Evolutionary conservation across 2,113 vertebrate species (phyloP).

Genomic region (Cyanoderma ruficeps): DNA sequence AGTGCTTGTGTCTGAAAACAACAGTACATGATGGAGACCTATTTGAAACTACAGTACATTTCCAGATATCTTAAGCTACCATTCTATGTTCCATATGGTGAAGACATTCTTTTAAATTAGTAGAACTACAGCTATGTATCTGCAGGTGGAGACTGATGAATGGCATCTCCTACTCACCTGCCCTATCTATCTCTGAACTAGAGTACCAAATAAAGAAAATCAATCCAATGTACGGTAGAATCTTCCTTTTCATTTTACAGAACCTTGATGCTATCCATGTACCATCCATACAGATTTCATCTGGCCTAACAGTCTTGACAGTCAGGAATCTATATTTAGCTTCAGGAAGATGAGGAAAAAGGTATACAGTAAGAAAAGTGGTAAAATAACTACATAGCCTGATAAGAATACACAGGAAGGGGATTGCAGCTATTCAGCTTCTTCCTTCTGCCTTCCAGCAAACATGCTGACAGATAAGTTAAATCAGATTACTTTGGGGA

Average conservation of each 20-base stretch:
- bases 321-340: neutral
- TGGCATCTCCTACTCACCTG: neutral
- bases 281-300: neutral
- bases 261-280: neutral
- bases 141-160: neutral
- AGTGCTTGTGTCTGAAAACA: neutral
- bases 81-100: neutral
- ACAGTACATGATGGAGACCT: neutral
- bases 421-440: neutral
- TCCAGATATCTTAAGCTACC: neutral
- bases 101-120: neutral
- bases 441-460: neutral
- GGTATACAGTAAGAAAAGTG: neutral
- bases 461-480: neutral
- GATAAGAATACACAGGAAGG: neutral
- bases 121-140: neutral
- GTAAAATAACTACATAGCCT: neutral
- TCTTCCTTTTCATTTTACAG: neutral
- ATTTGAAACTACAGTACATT: neutral
- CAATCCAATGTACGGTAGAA: neutral
- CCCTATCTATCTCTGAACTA: neutral
- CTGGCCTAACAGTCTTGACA: neutral
- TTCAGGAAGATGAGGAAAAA: neutral
- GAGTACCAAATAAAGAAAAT: neutral
- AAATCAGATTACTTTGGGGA: neutral